Base-by-base conservation (phyloP, 1,140 invertebrate species). In the Muscidifurax raptorellus region DNA sequence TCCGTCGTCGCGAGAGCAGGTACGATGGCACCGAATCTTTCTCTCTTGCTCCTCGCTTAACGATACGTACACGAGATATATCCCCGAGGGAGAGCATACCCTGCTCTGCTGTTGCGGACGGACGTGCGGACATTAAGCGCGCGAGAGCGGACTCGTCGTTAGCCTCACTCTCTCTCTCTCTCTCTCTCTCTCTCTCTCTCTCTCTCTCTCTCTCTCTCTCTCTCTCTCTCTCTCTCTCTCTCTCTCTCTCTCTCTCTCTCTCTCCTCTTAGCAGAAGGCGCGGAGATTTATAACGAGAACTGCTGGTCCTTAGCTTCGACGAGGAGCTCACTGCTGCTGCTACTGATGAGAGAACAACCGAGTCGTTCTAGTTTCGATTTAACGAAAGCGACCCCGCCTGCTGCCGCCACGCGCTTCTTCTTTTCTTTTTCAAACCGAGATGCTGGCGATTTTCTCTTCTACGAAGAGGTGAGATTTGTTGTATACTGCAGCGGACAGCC, bases 71-170 rank as follows among this genome's bases (percentile, higher is more conserved):
- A 59, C 52, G 52, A 22, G 30, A 32, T 71, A 32, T 71, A 71
- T 71, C 67, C 67, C 67, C 67, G 30, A n/a, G 32, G 72, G 72
- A 74, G 72, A 12, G 72, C 15, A 74, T 40, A 40, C 32, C 3
- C 30, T 15, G 32, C 30, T 4, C 7, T 28, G 4, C 6, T 36
- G 7, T 3, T 7, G 72, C 6, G 4, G 22, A n/a, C 36, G 32
- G 32, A 36, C 72, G 36, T 27, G 32, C 9, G 30, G 30, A 36
- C 72, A 30, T n/a, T 74, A 27, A 47, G 59, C 59, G 85, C 88
- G 85, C 69, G 75, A 44, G 86, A 87, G 84, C 75, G 40, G 77
- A 44, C 74, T 78, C 76, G 52, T 78, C 52, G 76, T 78, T 78
- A 78, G 76, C 52, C 28, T n/a, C 10, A n/a, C n/a, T 10, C 12